Conservation (phyloP, 2,113 vertebrate species). For the Tragulus kanchil region DNA sequence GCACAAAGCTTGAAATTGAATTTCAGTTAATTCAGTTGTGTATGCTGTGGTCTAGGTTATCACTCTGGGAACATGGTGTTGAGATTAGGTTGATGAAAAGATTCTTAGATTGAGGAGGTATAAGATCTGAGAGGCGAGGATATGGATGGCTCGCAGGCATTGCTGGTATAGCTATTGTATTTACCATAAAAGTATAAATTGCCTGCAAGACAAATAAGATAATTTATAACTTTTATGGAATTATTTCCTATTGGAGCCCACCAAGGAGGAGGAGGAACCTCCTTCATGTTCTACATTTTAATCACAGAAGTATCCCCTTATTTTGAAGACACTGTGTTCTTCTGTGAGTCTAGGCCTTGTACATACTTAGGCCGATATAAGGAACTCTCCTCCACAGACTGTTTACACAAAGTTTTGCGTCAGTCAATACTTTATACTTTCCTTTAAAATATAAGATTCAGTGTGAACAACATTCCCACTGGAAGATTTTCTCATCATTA, state of each 20-base stretch:
- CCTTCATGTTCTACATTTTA: background rate
- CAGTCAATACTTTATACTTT: background rate
- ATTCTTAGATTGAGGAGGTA: background rate
- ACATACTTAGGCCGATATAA: background rate
- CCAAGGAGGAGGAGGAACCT: background rate
- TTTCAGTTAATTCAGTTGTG: background rate
- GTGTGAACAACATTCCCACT: background rate
- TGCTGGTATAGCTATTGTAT: background rate
- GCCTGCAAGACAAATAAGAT: background rate
- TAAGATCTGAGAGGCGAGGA: background rate
- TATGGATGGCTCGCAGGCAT: background rate
- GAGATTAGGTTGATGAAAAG: background rate
- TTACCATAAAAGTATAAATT: background rate
- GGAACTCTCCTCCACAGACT: background rate
- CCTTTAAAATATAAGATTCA: constrained; percentile 15
- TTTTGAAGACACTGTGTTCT: background rate
- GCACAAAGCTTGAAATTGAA: background rate
- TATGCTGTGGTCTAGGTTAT: background rate
- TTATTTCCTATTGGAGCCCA: background rate
- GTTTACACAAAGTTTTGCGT: background rate
- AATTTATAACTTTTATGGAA: background rate
- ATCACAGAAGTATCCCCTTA: background rate
- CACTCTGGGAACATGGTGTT: background rate
- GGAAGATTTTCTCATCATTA: background rate
- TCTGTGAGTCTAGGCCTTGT: background rate